A percentile compares a stretch with the other conserved stretches of the same genome.
Evolutionary conservation across 2,113 vertebrate genomes (phyloP).

Genomic region (Cyprinus carpio): DNA sequence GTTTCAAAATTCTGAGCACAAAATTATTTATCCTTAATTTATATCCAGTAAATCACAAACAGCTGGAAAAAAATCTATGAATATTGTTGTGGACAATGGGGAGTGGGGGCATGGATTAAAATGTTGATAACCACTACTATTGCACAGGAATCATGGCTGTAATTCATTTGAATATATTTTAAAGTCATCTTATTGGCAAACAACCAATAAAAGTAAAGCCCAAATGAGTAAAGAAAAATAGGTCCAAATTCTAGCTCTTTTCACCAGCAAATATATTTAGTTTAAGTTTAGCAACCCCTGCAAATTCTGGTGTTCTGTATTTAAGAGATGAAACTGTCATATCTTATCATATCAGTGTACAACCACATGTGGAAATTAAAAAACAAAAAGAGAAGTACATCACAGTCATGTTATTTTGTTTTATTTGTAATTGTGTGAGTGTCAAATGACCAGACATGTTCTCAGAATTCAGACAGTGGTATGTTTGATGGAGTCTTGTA

Average conservation of each 20-base stretch:
- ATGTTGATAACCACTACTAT: not conserved
- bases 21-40: not conserved
- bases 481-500: conserved; percentile 34
- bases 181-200: not conserved
- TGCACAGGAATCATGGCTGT: not conserved
- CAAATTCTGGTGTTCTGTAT: not conserved
- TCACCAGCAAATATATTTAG: no score
- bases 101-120: not conserved
- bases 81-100: not conserved
- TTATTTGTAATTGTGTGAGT: conserved; percentile 55
- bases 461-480: conserved; percentile 44
- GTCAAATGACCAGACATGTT: conserved; percentile 39
- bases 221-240: not conserved
- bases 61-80: not conserved
- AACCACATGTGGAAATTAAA: conserved; percentile 11
- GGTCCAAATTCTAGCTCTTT: not conserved
- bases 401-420: conserved; percentile 44
- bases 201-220: not conserved
- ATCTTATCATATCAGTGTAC: not conserved
- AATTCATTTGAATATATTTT: not conserved
- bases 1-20: not conserved
- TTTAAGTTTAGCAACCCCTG: not conserved
- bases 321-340: not conserved
- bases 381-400: not conserved
- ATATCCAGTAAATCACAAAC: not conserved